A percentile compares a stretch with the other conserved stretches of the same genome.
phyloP scores from a whole-genome alignment of 2,797 vertebrate species.

The Hipposideros larvatus region DNA sequence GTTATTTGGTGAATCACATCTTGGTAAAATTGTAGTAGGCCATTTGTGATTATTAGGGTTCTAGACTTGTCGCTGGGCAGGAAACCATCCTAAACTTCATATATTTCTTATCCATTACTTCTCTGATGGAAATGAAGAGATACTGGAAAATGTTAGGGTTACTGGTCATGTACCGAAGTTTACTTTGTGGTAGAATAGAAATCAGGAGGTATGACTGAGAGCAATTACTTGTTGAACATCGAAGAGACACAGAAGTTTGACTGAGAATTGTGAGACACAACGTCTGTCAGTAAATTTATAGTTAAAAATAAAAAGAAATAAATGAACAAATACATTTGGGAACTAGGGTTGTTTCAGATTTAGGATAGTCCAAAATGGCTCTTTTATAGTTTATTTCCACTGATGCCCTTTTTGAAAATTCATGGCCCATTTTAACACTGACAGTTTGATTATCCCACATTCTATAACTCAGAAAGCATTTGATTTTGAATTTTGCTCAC shows the following conservation, averaged over 20 bases:
- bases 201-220: not conserved
- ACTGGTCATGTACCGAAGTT: not conserved
- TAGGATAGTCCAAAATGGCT: not conserved
- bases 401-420: not conserved
- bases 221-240: not conserved
- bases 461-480: not conserved
- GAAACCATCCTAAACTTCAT: not conserved
- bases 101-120: not conserved
- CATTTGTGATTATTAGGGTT: not conserved
- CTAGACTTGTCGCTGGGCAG: not conserved
- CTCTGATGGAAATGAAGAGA: not conserved
- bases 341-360: not conserved
- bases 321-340: slow-evolving; percentile 9
- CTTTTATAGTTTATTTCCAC: slow-evolving; percentile 31
- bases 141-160: not conserved
- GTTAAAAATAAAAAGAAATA: not conserved
- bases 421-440: not conserved
- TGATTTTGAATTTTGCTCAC: slow-evolving; percentile 38
- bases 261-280: not conserved
- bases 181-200: not conserved
- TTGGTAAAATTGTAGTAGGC: not conserved
- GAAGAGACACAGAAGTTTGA: not conserved
- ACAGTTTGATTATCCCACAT: not conserved
- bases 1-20: not conserved
- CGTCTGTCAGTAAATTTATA: not conserved